phyloP scores from a whole-genome alignment of 2,113 vertebrate genomes.

The Callipepla squamata region DNA sequence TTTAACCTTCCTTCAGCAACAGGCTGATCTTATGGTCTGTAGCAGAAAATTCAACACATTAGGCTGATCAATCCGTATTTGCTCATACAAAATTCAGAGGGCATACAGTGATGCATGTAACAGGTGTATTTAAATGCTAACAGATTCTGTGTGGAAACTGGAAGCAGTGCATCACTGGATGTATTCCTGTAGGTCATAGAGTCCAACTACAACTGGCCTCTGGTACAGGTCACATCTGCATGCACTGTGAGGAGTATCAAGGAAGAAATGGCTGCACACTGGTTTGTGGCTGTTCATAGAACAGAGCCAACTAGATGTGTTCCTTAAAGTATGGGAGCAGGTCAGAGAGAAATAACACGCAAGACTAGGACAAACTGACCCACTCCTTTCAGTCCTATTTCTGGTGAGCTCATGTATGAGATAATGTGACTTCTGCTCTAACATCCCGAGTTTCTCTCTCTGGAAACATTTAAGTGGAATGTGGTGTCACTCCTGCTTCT shows the following conservation, averaged over 20 bases:
- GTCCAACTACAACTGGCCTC: too few species aligned
- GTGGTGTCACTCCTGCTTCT: background rate
- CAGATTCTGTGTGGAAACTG: background rate
- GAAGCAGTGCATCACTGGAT: background rate
- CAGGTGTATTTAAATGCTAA: background rate
- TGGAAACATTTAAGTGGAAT: background rate
- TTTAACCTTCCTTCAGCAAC: background rate
- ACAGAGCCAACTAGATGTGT: background rate
- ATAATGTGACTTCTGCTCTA: background rate
- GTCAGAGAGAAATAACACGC: background rate
- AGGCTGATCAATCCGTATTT: background rate
- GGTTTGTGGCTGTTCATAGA: background rate
- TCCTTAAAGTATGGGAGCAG: background rate
- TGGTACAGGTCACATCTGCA: background rate
- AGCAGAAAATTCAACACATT: background rate
- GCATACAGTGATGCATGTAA: background rate
- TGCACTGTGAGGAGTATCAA: fast-evolving
- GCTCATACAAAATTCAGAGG: background rate
- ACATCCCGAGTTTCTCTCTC: background rate
- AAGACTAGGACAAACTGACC: background rate
- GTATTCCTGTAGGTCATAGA: background rate
- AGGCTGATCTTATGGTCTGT: background rate
- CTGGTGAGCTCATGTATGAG: background rate
- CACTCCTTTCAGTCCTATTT: background rate
- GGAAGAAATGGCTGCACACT: background rate